Conservation (phyloP, 2,797 vertebrate species). For the Channa striata region DNA sequence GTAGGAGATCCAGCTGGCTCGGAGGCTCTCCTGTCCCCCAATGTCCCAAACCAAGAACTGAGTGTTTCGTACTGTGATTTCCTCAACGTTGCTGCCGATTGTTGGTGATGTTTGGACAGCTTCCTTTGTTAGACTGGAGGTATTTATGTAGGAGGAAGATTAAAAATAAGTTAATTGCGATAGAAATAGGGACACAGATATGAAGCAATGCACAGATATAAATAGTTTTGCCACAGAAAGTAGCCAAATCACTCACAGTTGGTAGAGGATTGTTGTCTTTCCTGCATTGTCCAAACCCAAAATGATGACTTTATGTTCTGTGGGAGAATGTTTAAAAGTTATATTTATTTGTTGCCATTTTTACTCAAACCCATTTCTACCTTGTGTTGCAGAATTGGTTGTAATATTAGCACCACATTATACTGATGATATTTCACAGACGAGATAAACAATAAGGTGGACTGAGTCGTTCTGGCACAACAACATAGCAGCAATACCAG, state of each 20-base stretch:
- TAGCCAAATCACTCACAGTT: conserved; percentile 82
- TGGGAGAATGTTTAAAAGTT: background rate
- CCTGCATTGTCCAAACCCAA: conserved; percentile 91
- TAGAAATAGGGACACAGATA: background rate
- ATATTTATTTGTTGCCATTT: background rate
- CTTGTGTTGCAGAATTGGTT: conserved; percentile 24
- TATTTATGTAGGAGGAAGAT: background rate
- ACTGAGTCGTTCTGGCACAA: background rate
- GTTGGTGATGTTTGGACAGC: conserved; percentile 89
- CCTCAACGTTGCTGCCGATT: conserved; percentile 90
- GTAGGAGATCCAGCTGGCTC: conserved; percentile 87
- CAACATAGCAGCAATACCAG: background rate
- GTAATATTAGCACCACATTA: background rate
- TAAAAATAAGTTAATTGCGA: background rate
- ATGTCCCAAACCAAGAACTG: conserved; percentile 92
- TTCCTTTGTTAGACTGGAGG: conserved; percentile 86
- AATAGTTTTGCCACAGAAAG: background rate
- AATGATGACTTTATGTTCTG: conserved; percentile 91
- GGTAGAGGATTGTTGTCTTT: conserved; percentile 90
- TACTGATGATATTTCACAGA: conserved; percentile 36
- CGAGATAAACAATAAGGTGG: conserved; percentile 46
- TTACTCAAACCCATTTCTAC: background rate
- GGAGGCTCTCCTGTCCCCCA: conserved; percentile 88
- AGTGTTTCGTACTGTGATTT: conserved; percentile 86
- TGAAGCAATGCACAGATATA: background rate